A percentile compares a stretch with the other conserved stretches of the same genome.
phyloP scores from a whole-genome alignment of 2,888 invertebrate genomes.

The Campoletis raptor region DNA sequence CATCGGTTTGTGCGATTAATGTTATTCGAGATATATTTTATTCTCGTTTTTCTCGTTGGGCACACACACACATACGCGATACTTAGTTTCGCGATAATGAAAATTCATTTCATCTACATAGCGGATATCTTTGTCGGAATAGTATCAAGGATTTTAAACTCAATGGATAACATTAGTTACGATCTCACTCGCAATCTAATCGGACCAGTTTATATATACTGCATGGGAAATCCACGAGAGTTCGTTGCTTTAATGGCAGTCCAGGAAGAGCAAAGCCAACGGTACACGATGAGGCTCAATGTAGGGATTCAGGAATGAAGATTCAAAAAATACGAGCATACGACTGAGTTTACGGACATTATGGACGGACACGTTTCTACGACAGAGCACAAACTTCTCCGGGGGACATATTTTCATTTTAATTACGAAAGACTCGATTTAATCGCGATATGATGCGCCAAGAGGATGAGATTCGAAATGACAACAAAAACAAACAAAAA shows the following conservation, averaged over 20 bases:
- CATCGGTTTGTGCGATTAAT: constrained; percentile 20
- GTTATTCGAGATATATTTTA: constrained; percentile 27
- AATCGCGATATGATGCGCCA: constrained; percentile 41
- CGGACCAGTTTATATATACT: constrained; percentile 51
- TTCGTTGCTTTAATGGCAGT: constrained; percentile 14
- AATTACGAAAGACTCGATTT: constrained; percentile 39
- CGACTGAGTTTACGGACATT: not conserved
- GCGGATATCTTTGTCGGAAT: constrained; percentile 47
- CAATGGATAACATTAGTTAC: constrained; percentile 43
- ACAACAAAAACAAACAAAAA: not conserved
- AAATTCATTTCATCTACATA: constrained; percentile 27
- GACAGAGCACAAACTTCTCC: not conserved
- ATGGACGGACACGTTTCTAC: not conserved
- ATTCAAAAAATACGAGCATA: constrained; percentile 41
- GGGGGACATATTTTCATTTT: constrained; percentile 43
- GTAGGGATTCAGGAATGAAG: not conserved
- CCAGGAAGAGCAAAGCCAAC: not conserved
- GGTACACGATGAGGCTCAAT: not conserved
- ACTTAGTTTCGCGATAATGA: constrained; percentile 31
- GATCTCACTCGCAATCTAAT: constrained; percentile 60
- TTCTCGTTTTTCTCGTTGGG: not conserved
- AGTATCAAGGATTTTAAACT: constrained; percentile 8
- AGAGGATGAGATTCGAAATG: not conserved
- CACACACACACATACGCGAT: not conserved
- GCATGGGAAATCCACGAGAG: constrained; percentile 14